Evolutionary conservation across 92 coral and sea anemone species (phyloP).

Genomic region (Umimayanthus kanabou): DNA sequence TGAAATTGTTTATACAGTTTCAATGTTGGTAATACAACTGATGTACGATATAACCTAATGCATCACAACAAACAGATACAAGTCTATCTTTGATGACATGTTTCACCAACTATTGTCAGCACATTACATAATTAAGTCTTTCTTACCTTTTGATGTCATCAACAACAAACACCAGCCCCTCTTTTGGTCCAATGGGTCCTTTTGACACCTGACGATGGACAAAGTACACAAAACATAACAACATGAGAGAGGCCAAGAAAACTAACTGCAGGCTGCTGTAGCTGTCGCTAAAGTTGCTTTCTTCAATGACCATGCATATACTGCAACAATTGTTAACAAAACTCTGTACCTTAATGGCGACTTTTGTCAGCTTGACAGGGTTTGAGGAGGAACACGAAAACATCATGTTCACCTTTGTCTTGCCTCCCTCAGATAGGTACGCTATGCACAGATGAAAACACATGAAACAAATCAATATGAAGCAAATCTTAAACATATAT

Average conservation of each 20-base stretch:
- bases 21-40: too few species aligned
- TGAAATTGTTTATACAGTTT: too few species aligned
- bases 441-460: conserved; percentile 50
- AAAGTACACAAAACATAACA: background rate
- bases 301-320: background rate
- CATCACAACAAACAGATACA: too few species aligned
- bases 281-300: background rate
- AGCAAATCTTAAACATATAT: background rate
- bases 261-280: background rate
- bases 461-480: background rate
- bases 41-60: too few species aligned
- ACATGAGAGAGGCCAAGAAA: background rate
- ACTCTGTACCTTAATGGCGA: conserved; percentile 74
- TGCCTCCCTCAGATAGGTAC: conserved; percentile 87
- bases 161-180: conserved; percentile 88
- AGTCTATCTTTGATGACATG: background rate
- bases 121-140: background rate
- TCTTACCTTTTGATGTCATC: conserved; percentile 81
- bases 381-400: conserved; percentile 86
- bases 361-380: conserved; percentile 82
- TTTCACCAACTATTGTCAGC: background rate
- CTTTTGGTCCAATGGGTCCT: conserved; percentile 93
- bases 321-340: background rate
- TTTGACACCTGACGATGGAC: conserved; percentile 66
- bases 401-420: conserved; percentile 80